phyloP scores from a whole-genome alignment of 2,797 vertebrate genomes.

The Pygocentrus nattereri region DNA sequence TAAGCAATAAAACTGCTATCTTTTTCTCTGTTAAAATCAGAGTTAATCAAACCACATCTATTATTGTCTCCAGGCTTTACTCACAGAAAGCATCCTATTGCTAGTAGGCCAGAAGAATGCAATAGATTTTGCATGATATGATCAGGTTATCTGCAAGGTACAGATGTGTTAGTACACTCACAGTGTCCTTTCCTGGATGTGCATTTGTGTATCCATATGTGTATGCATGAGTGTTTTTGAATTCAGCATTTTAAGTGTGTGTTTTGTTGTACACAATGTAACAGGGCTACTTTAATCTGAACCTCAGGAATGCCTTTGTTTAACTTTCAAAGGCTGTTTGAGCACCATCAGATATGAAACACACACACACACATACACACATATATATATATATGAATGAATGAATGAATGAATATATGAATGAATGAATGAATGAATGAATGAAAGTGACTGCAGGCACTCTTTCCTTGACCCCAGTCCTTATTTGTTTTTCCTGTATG shows the following conservation, averaged over 20 bases:
- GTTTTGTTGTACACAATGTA: neutral
- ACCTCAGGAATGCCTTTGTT: neutral
- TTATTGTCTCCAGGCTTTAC: neutral
- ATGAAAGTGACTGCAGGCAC: neutral
- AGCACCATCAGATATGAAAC: constrained; percentile 25
- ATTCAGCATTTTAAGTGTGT: constrained; percentile 1
- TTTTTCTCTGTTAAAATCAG: neutral
- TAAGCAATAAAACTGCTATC: neutral
- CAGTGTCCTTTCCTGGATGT: neutral
- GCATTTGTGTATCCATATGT: neutral
- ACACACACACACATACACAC: too few relatives aligned
- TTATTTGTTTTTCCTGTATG: constrained; percentile 19
- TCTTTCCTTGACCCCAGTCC: neutral
- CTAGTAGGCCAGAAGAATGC: neutral
- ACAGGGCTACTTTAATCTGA: neutral
- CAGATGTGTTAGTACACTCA: neutral
- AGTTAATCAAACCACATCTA: neutral
- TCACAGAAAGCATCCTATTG: neutral
- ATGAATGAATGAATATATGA: too few relatives aligned
- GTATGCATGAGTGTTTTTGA: neutral
- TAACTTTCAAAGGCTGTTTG: constrained; percentile 13
- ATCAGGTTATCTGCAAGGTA: neutral
- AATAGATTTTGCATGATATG: neutral
- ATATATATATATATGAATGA: too few relatives aligned
- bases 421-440: too few relatives aligned